Evolutionary conservation across 2,113 vertebrate genomes (phyloP).

Genomic region (Chaetura pelagica): DNA sequence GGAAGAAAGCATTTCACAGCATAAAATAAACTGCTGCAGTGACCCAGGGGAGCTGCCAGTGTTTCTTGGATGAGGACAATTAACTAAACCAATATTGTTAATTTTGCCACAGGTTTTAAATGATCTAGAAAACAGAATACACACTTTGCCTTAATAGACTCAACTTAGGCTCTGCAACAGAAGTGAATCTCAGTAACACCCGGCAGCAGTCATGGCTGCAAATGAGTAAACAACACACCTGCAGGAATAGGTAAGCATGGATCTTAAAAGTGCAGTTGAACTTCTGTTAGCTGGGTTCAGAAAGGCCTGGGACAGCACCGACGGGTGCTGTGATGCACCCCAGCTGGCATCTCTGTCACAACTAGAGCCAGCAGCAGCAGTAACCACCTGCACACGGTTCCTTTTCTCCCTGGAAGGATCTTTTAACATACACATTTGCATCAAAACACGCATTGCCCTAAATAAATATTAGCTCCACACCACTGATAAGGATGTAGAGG

Average conservation of each 20-base stretch:
- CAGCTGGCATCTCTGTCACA: fast-evolving
- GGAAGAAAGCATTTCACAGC: slow-evolving; percentile 6
- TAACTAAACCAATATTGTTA: slow-evolving; percentile 54
- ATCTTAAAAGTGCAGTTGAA: not conserved
- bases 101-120: slow-evolving; percentile 55
- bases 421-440: not conserved
- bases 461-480: not conserved
- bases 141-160: not conserved
- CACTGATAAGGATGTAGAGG: not conserved
- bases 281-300: not conserved
- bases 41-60: not conserved
- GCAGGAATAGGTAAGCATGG: not conserved
- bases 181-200: not conserved
- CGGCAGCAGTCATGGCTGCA: not conserved
- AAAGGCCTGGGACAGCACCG: not conserved
- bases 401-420: not conserved
- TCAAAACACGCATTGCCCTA: not conserved
- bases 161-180: not conserved
- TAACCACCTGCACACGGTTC: not conserved
- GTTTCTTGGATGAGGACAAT: slow-evolving; percentile 31
- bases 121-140: slow-evolving; percentile 25
- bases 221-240: not conserved
- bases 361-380: not conserved
- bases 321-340: fast-evolving
- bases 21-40: slow-evolving; percentile 10